Evolutionary conservation across 1,140 invertebrate genomes (phyloP).

Genomic region (Chrysopa pallens): DNA sequence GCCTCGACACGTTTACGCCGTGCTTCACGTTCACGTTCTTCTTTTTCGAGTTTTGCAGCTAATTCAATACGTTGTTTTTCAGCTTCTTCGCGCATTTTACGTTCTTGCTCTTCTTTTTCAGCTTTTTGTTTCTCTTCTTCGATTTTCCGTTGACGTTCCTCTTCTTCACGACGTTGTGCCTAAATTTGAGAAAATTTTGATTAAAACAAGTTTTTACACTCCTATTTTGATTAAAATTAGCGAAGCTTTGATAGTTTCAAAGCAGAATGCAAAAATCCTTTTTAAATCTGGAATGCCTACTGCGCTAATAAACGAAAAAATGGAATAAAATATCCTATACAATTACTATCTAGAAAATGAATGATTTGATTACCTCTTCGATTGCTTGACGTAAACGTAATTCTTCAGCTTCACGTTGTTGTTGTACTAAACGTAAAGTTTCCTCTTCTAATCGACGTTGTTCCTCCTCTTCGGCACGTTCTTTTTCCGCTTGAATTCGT

Average conservation of each 20-base stretch:
- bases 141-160: constrained; percentile 36
- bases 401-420: constrained; percentile 53
- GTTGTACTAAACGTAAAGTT: constrained; percentile 43
- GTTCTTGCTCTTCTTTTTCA: constrained; percentile 59
- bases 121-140: constrained; percentile 48
- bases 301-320: too few relatives aligned
- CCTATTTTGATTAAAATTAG: background rate
- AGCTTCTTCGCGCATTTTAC: constrained; percentile 55
- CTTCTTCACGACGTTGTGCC: constrained; percentile 42
- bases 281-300: too few relatives aligned
- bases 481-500: constrained; percentile 51
- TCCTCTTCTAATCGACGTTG: constrained; percentile 60
- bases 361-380: constrained; percentile 38
- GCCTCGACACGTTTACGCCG: constrained; percentile 63
- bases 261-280: background rate
- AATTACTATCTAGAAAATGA: too few relatives aligned
- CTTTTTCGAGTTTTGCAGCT: constrained; percentile 52
- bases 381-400: constrained; percentile 54
- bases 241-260: background rate
- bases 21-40: constrained; percentile 61
- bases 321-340: too few relatives aligned
- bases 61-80: constrained; percentile 58
- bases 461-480: constrained; percentile 64
- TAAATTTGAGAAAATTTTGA: background rate
- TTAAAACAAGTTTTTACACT: background rate